Percentiles rank a stretch among this genome's conserved stretches.
These are phyloP conservation scores for Fabriciana adippe DNA, from an alignment of 2,888 invertebrate genomes.

Conservation along the genomic window DNA sequence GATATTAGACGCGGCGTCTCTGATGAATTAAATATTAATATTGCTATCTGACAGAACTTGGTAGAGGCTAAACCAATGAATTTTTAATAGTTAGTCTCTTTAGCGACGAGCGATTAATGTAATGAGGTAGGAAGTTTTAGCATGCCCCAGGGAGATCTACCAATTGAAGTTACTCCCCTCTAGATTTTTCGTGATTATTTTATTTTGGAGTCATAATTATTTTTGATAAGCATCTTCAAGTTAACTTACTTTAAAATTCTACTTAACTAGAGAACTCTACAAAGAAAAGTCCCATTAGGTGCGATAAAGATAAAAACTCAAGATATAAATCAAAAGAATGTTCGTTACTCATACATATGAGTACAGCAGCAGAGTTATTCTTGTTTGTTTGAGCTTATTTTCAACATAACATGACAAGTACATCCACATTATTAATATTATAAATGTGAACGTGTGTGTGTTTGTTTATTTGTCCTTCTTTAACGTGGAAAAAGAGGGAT, in stretches of 20 bases:
- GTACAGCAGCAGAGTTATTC: neutral
- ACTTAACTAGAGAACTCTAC: conserved; percentile 2
- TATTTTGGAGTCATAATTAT: conserved; percentile 38
- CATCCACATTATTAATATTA: neutral
- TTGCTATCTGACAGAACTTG: conserved; percentile 65
- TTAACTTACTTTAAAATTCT: conserved; percentile 17
- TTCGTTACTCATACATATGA: neutral
- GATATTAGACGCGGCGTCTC: conserved; percentile 71
- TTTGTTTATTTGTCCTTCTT: too few species aligned
- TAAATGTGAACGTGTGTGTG: too few species aligned
- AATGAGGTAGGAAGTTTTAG: conserved; percentile 69
- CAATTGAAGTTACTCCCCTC: conserved; percentile 55
- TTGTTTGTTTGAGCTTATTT: conserved; percentile 12
- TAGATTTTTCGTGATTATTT: conserved; percentile 52
- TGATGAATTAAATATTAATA: conserved; percentile 76
- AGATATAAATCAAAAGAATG: neutral
- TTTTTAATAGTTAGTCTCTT: conserved; percentile 75
- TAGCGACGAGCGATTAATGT: conserved; percentile 69
- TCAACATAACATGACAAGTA: conserved; percentile 10
- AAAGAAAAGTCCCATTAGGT: conserved; percentile 14
- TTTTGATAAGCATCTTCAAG: conserved; percentile 26
- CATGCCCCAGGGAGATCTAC: conserved; percentile 47
- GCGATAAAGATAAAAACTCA: conserved; percentile 5
- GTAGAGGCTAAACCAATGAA: conserved; percentile 67
- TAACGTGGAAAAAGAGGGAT: too few species aligned